Evolutionary conservation across 2,113 vertebrate genomes (phyloP), one percentile per base, ranked within the genome.

Genomic region (Hirundichthys speculiger): DNA sequence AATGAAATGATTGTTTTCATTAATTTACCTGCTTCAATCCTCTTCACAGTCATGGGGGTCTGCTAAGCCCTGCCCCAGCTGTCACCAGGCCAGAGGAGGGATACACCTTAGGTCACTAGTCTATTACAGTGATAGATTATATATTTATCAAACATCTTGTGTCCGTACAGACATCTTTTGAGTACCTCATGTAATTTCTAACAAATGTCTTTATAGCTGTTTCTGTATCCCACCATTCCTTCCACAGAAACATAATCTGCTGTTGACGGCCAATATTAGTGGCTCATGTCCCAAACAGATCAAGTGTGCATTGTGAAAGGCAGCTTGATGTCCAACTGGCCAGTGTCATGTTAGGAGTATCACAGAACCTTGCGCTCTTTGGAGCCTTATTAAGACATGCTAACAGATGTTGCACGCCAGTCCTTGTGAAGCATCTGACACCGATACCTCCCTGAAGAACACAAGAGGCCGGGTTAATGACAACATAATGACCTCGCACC

Each of bases 211-310:
- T 71, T 11, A 14, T 75, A 47, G 59, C 68, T 77, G 64, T 71
- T 84, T 69, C 51, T 42, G 48, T 49, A 30, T 65, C 48, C 51
- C 27, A n/a, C 61, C 24, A 63, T 48, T 51, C 24, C 63, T 64
- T 51, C 51, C 39, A 52, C 58, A 58, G 75, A 68, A 86, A 86
- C 75, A 41, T 57, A 74, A 88, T 89, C 79, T 77, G 39, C 51
- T 79, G 82, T 34, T 83, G 90, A 91, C 88, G 86, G 71, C 54
- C 48, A 13, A 24, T 42, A 48, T 81, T 78, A 49, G 56, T 51
- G 69, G 42, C 67, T 65, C 58, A 60, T 45, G 61, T 62, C 73
- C 68, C 88, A 70, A 81, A 73, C 27, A n/a, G 80, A 86, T 81
- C 79, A 69, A 75, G 72, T 84, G 85, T 75, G 48, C 71, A 68